Conservation (phyloP, 2,888 invertebrate species). For the Lycaena phlaeas region DNA sequence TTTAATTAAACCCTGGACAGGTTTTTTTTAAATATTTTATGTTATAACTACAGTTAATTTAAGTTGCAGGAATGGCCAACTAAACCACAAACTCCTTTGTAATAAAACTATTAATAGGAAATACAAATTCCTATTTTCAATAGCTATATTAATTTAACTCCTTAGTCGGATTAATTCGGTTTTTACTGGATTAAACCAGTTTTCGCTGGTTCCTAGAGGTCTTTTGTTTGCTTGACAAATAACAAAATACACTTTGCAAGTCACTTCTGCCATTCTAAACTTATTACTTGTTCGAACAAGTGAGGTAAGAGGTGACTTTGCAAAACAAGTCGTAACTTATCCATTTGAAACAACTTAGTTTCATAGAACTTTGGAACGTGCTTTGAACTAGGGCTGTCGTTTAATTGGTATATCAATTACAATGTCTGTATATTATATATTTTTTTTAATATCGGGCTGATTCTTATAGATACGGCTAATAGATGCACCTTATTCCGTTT, state of each 20-base stretch:
- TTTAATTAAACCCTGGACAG: no score
- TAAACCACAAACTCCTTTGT: neutral
- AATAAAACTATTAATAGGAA: neutral
- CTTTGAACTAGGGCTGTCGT: neutral
- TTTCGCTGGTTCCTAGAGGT: no score
- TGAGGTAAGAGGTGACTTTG: neutral
- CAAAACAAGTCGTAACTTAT: neutral
- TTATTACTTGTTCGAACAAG: neutral
- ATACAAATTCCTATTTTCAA: neutral
- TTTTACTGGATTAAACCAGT: neutral
- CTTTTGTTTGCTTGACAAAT: neutral
- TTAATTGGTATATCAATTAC: neutral
- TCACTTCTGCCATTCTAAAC: neutral
- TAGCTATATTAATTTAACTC: neutral
- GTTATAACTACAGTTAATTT: no score
- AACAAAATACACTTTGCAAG: neutral
- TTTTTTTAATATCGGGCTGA: no score
- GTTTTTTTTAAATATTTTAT: no score
- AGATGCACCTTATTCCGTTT: no score
- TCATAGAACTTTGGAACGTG: neutral
- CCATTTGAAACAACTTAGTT: neutral
- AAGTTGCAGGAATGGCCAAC: no score
- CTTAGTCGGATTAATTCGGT: neutral
- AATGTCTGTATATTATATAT: neutral
- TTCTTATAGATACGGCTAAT: no score